phyloP scores from a whole-genome alignment of 2,888 invertebrate species.

The Litoditis marina region DNA sequence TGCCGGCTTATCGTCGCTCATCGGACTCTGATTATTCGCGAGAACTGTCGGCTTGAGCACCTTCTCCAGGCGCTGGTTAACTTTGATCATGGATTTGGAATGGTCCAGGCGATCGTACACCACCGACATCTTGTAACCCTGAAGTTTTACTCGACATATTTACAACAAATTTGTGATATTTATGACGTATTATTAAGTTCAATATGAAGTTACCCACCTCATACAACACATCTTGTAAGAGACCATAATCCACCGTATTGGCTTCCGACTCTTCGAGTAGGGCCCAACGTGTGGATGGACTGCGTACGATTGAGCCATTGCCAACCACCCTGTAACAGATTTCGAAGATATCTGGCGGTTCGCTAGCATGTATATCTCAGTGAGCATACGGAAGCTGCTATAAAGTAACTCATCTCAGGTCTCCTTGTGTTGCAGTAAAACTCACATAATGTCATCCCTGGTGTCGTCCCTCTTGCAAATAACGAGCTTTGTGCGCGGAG shows the following conservation, averaged over 20 bases:
- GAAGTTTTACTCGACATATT: background rate
- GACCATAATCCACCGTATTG: constrained; percentile 29
- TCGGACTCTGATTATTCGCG: background rate
- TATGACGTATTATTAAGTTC: background rate
- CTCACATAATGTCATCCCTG: constrained; percentile 11
- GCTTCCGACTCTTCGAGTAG: constrained; percentile 15
- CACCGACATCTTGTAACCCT: constrained; percentile 44
- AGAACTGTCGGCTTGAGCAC: constrained; percentile 9
- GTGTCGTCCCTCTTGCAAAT: constrained; percentile 29
- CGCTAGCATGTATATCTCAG: background rate
- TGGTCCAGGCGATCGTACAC: constrained; percentile 43
- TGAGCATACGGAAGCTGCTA: too few relatives aligned
- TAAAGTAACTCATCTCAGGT: constrained; percentile 8
- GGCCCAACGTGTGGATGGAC: constrained; percentile 25
- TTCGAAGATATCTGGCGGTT: background rate
- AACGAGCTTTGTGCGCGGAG: constrained; percentile 45
- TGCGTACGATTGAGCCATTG: constrained; percentile 25
- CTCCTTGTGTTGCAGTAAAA: constrained; percentile 9
- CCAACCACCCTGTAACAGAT: constrained; percentile 15
- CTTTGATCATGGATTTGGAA: constrained; percentile 29
- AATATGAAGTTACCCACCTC: constrained; percentile 21
- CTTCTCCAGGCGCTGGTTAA: constrained; percentile 22
- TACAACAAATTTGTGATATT: background rate
- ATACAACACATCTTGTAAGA: constrained; percentile 48
- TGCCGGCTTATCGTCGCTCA: constrained; percentile 19